phyloP scores from a whole-genome alignment of 2,797 vertebrate species.

The Bovichtus variegatus region DNA sequence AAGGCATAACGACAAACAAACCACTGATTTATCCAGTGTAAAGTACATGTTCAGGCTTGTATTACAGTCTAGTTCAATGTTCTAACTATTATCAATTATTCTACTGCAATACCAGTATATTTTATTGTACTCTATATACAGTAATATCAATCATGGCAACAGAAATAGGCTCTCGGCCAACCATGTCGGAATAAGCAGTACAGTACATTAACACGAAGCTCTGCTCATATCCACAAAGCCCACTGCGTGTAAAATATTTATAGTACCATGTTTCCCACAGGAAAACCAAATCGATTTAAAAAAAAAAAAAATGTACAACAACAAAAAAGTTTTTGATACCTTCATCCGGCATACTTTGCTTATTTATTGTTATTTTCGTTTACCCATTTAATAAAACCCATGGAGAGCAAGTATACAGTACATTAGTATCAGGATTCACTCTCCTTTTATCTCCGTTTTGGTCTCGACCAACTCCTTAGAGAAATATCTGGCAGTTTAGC shows the following conservation, averaged over 20 bases:
- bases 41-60: conserved; percentile 3
- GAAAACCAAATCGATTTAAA: neutral
- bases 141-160: conserved; percentile 13
- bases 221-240: conserved; percentile 4
- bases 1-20: neutral
- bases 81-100: conserved; percentile 20
- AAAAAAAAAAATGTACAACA: neutral
- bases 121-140: conserved; percentile 21
- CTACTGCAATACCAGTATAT: neutral
- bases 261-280: neutral
- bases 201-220: conserved; percentile 14
- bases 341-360: neutral
- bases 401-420: neutral
- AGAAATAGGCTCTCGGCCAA: conserved; percentile 17
- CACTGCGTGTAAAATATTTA: conserved; percentile 16
- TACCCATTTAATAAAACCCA: neutral
- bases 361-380: neutral
- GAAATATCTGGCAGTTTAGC: neutral
- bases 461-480: neutral
- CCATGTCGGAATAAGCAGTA: conserved; percentile 17
- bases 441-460: too few species aligned
- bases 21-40: neutral
- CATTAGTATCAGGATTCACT: too few species aligned
- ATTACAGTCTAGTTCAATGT: neutral
- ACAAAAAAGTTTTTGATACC: neutral